Evolutionary conservation across 2,797 vertebrate species (phyloP), one percentile per base, ranked within the genome.

Genomic region (Falco rusticolus): DNA sequence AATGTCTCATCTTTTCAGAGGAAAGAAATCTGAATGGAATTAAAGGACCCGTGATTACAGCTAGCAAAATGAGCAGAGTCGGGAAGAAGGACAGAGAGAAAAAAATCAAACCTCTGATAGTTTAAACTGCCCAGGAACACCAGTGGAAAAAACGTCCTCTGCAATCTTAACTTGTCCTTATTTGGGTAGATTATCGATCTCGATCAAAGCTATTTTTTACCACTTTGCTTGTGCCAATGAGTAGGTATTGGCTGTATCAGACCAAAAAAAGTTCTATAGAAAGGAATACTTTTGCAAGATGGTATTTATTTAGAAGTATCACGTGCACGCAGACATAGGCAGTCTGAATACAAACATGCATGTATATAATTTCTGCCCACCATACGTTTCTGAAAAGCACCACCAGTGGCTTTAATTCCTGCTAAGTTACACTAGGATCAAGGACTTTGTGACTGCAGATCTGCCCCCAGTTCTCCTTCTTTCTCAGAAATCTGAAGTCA

Each of bases 1-100:
- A 92, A 88, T 69, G 56, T 87, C 54, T 64, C 47, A 47, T 89
- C 78, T 93, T 89, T 74, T 86, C 63, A 90, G 57, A 87, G 60
- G 79, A 94, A 94, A 83, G 47, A 86, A 95, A 88, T 66, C 66
- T 91, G 81, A 87, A 97, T 77, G 47, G 90, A 94, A 94, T 96
- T 94, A 93, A 92, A 92, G 66, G 41, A 63, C 66, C n/a, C 45
- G 25, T 65, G 81, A 91, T 90, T 74, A 65, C 29, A 94, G 48
- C 56, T 87, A 87, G 43, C 50, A 89, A 85, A 92, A 95, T 60
- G n/a, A 92, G 74, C 24, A 68, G 41, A 92, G 48, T 37, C 29
- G 81, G 29, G 34, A 51, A 82, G n/a, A 76, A 4, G 41, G 61
- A 53, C 45, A 77, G 51, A 59, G 41, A 50, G 15, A 61, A 86